Percentiles rank a stretch among this genome's conserved stretches.
These are phyloP conservation scores for Garra rufa DNA, from an alignment of 2,113 vertebrate genomes.

Conservation along the genomic window DNA sequence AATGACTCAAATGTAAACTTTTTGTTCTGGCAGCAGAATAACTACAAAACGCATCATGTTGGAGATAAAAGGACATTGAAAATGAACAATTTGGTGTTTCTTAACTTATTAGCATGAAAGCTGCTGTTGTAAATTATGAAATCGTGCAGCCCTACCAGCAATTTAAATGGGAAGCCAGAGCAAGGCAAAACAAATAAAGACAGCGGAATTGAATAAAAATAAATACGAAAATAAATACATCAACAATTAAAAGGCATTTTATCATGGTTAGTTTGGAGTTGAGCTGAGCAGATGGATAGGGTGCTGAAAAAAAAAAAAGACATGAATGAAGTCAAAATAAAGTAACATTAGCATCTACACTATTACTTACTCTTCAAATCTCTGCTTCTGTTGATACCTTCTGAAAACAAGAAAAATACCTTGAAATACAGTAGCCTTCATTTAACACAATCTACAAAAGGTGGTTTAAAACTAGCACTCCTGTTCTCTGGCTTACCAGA, in stretches of 20 bases:
- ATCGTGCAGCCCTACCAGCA: not conserved
- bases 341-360: conserved; percentile 53
- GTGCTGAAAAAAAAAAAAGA: conserved; percentile 40
- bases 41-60: not conserved
- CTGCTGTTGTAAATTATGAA: not conserved
- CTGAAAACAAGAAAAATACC: conserved; percentile 74
- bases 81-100: not conserved
- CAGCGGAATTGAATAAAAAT: conserved; percentile 44
- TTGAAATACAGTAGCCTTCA: conserved; percentile 59
- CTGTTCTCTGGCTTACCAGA: not conserved
- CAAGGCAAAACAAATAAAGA: conserved; percentile 23
- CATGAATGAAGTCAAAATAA: conserved; percentile 46
- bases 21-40: not conserved
- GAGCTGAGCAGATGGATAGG: conserved; percentile 30
- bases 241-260: not conserved
- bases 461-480: not conserved
- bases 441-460: conserved; percentile 15
- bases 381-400: conserved; percentile 81
- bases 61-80: not conserved
- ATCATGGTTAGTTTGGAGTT: conserved; percentile 38
- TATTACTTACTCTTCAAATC: conserved; percentile 79
- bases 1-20: not conserved
- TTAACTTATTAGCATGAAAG: not conserved
- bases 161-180: not conserved
- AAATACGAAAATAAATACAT: not conserved